Evolutionary conservation across 2,888 invertebrate species (phyloP).

Genomic region (Tetanocera ferruginea): DNA sequence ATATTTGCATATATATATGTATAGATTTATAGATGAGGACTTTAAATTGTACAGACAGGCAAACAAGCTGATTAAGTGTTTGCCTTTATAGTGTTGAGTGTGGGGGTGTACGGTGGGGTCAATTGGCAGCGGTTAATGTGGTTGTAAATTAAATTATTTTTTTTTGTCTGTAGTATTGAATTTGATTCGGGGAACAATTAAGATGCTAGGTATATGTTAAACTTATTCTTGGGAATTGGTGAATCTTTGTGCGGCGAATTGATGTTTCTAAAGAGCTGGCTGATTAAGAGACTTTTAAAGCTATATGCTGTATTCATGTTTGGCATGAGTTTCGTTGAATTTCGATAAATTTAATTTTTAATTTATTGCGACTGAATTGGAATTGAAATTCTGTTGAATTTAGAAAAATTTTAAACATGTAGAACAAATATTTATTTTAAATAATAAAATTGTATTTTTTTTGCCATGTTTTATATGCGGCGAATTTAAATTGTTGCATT

Average conservation of each 20-base stretch:
- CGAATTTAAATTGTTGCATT: neutral
- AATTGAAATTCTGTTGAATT: neutral
- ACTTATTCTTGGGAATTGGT: no score
- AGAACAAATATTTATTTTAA: neutral
- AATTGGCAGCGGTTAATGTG: constrained; percentile 27
- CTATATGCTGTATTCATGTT: no score
- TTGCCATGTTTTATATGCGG: neutral
- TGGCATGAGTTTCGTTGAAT: neutral
- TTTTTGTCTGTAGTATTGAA: neutral
- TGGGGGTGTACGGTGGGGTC: constrained; percentile 4
- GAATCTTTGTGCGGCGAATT: no score
- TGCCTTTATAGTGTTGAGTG: neutral
- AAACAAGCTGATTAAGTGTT: constrained; percentile 10
- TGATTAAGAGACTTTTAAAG: no score
- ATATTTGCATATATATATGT: neutral
- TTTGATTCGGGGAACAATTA: neutral
- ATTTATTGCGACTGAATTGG: no score
- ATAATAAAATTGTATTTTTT: neutral
- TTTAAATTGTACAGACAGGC: constrained; percentile 13
- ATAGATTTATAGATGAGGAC: constrained; percentile 18
- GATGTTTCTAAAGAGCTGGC: no score
- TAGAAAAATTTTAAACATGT: neutral
- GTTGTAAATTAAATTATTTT: constrained; percentile 22
- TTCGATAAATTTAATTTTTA: neutral
- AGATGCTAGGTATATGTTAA: neutral